Evolutionary conservation across 2,888 invertebrate genomes (phyloP).

Genomic region (Capitulum mitella): DNA sequence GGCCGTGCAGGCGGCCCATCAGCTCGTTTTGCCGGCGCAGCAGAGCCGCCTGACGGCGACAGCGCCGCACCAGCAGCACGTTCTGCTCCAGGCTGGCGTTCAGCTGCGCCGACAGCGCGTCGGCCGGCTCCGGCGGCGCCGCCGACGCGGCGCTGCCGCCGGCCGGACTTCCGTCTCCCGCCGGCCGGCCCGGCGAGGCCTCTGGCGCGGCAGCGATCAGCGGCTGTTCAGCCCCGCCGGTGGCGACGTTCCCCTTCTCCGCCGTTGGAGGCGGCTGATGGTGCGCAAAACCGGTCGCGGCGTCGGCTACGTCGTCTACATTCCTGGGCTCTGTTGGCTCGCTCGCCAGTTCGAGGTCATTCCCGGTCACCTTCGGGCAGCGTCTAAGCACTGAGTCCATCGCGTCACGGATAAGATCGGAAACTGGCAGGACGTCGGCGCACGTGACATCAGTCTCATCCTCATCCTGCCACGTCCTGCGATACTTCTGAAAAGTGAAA

Average conservation of each 20-base stretch:
- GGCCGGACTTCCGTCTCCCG: neutral
- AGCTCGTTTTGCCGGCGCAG: neutral
- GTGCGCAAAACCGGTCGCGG: neutral
- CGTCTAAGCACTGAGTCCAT: neutral
- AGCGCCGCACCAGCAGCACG: neutral
- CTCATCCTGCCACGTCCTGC: neutral
- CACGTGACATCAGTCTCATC: neutral
- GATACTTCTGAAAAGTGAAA: neutral
- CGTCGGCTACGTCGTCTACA: neutral
- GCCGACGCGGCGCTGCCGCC: neutral
- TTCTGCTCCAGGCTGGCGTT: neutral
- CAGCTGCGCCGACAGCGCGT: neutral
- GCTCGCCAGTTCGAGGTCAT: neutral
- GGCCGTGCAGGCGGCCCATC: neutral
- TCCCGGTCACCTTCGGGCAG: neutral
- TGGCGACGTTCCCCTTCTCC: too few species aligned
- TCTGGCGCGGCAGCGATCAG: neutral
- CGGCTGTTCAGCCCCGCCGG: neutral
- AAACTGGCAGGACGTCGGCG: neutral
- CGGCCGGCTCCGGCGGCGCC: neutral
- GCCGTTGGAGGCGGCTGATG: neutral
- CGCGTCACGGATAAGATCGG: neutral
- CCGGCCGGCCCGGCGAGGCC: neutral
- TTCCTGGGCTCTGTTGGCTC: too few species aligned
- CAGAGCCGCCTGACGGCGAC: neutral